These are phyloP conservation scores for Cantharis rufa DNA, from an alignment of 2,888 invertebrate genomes.

Conservation along the genomic window DNA sequence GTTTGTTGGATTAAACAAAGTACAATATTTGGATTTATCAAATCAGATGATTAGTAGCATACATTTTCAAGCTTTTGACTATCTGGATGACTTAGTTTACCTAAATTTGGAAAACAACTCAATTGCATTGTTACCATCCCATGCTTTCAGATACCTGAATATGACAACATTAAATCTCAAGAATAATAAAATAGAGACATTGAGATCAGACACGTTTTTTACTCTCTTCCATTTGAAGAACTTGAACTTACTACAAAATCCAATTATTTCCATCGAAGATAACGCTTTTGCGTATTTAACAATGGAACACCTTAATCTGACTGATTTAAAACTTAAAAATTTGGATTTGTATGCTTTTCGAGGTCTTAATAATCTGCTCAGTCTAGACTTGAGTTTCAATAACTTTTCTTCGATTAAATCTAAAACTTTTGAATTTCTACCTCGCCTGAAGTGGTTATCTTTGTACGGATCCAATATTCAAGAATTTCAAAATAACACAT, in stretches of 20 bases:
- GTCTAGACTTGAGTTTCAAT: slow-evolving; percentile 3
- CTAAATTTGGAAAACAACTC: slow-evolving; percentile 45
- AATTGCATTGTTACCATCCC: background rate
- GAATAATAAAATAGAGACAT: slow-evolving; percentile 34
- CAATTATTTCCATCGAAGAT: background rate
- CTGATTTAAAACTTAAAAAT: background rate
- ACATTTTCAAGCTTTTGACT: slow-evolving; percentile 42
- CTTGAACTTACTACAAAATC: slow-evolving; percentile 32
- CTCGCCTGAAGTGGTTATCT: background rate
- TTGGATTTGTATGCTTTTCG: background rate
- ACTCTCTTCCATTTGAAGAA: slow-evolving; percentile 23
- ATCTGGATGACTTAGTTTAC: slow-evolving; percentile 42
- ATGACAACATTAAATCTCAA: slow-evolving; percentile 45
- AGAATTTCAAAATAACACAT: slow-evolving; percentile 2
- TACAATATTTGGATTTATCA: slow-evolving; percentile 47
- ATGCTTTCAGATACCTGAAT: slow-evolving; percentile 31
- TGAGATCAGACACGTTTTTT: slow-evolving; percentile 1
- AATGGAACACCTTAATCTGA: slow-evolving; percentile 2
- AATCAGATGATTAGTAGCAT: slow-evolving; percentile 41
- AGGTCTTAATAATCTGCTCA: background rate
- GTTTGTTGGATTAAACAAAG: slow-evolving; percentile 48
- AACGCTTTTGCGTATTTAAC: background rate
- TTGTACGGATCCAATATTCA: slow-evolving; percentile 2
- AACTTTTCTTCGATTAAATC: background rate
- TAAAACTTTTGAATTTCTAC: background rate